Evolutionary conservation across 2,888 invertebrate species (phyloP), one percentile per base, ranked within the genome.

Genomic region (Apocheima hispidaria): DNA sequence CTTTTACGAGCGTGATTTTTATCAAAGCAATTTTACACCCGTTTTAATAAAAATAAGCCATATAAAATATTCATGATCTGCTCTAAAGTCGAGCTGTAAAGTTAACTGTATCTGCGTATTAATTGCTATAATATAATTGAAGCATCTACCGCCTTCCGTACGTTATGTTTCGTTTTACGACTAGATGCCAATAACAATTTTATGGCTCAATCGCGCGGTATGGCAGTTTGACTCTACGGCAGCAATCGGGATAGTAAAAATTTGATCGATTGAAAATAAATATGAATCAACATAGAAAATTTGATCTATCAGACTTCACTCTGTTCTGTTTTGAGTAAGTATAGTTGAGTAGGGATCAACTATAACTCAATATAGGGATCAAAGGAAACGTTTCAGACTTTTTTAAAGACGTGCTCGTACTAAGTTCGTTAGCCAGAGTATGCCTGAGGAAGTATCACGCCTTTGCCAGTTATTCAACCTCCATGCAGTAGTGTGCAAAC

Each of bases 51-150:
- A 51, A 51, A 50, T 50, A 38, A 63, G 46, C 28, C 41, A n/a
- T 38, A 52, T 52, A 55, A n/a, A 56, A 62, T 55, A 60, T 77
- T 75, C 72, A 73, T 71, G 64, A 55, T 66, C 62, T 49, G 60
- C 60, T 64, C 67, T 68, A 56, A 70, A 67, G 62, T 68, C 59
- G 46, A 63, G 72, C 68, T 69, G 69, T 79, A 73, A 79, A 77
- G 64, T 68, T 52, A 65, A 69, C 67, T 72, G 60, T 73, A 74
- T 76, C 71, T 71, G 70, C 60, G 69, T 72, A 75, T 80, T 79
- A 75, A 77, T 75, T 75, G 73, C 66, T 66, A 46, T 65, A 60
- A 68, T 73, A 71, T 83, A 82, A 84, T 83, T 81, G 79, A 72
- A 74, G 75, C 57, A 69, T 64, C 62, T 69, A 65, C 69, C 69